These are phyloP conservation scores for Bambusicola thoracicus DNA, from an alignment of 2,113 vertebrate genomes.

Conservation along the genomic window DNA sequence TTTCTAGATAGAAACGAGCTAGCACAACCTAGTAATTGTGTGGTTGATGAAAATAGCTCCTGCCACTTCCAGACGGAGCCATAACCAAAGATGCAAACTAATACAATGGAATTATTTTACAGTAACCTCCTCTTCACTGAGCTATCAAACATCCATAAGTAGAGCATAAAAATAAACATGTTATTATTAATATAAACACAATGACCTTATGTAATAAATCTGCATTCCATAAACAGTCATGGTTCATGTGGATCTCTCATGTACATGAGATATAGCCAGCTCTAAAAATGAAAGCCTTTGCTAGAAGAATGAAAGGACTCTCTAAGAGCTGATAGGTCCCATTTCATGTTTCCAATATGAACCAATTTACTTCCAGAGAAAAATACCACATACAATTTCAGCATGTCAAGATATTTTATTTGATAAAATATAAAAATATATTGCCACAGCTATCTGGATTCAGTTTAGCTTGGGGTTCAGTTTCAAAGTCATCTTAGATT, in stretches of 20 bases:
- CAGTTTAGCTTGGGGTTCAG: not conserved
- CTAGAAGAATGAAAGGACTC: not conserved
- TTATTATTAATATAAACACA: not conserved
- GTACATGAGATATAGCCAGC: not conserved
- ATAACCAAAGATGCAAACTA: not conserved
- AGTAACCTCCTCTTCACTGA: not conserved
- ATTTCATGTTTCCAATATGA: not conserved
- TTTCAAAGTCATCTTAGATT: not conserved
- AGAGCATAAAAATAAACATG: not conserved
- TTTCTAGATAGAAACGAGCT: not conserved
- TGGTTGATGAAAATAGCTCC: not conserved
- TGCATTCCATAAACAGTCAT: not conserved
- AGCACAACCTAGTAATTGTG: not conserved
- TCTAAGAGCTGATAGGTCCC: not conserved
- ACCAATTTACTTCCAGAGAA: not conserved
- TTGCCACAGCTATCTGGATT: not conserved
- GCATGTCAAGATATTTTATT: not conserved
- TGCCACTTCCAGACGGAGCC: not conserved
- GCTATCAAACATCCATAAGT: not conserved
- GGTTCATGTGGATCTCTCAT: not conserved
- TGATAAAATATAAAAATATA: not conserved
- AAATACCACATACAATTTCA: not conserved
- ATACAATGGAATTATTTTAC: not conserved
- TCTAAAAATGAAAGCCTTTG: not conserved
- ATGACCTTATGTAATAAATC: not conserved